Evolutionary conservation across 2,113 vertebrate genomes (phyloP), one percentile per base, ranked within the genome.

Genomic region (Proteles cristata): DNA sequence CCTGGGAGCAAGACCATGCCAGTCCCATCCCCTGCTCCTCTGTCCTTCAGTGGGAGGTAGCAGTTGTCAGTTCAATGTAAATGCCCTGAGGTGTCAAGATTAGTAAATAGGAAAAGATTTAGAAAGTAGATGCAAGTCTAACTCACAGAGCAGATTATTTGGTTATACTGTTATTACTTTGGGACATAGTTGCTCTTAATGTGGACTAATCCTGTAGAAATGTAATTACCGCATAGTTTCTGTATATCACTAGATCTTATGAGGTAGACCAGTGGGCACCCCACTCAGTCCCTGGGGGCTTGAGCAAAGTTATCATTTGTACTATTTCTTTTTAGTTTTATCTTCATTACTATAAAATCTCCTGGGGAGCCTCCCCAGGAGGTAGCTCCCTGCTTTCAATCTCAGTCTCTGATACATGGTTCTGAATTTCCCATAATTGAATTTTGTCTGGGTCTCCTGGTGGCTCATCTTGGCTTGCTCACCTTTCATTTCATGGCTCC

Each of bases 391-490:
- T 61, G 68, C 33, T 97, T 93, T 92, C 96, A 90, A 68, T 84
- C 76, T 97, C 88, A 96, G 96, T 95, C 94, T 86, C 92, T 97
- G 94, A 97, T 94, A 63, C 21, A 19, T 8, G 23, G n/a, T 79
- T 93, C 82, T 94, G 95, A 87, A 84, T 94, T 83, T 83, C 53
- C 82, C 55, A 5, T 77, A 94, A 96, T 5, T 93, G 93, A 95
- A 93, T 82, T 50, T 35, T 7, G 3, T 61, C 58, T 39, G 23
- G n/a, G 55, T 79, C 85, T 95, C 73, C 79, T 65, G 43, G 61
- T 25, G 71, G 25, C 58, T 97, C 85, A 15, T 66, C 53, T 86
- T 82, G 82, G 79, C 39, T 93, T 28, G n/a, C 58, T 80, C 11
- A 10, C 45, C 48, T 79, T 93, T 69, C 63, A 12, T 65, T 31